A percentile compares a stretch with the other conserved stretches of the same genome.
These are phyloP conservation scores for Neuroterus valhalla DNA, from an alignment of 1,140 invertebrate species.

Conservation along the genomic window DNA sequence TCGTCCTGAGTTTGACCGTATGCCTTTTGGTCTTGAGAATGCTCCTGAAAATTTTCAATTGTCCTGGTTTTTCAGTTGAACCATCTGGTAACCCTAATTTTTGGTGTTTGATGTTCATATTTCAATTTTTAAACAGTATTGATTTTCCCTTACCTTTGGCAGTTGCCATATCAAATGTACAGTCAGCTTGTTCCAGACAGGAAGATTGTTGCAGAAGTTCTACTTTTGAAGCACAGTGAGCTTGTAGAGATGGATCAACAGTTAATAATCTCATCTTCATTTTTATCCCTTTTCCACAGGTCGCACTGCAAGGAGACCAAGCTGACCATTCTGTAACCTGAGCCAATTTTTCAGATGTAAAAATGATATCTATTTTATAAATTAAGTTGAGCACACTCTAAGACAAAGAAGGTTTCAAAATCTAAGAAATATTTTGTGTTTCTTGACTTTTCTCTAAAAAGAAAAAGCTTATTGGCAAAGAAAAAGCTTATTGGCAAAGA, in stretches of 20 bases:
- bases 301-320: conserved; percentile 84
- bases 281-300: conserved; percentile 82
- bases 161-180: conserved; percentile 82
- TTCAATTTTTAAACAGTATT: conserved; percentile 33
- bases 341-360: conserved; percentile 10
- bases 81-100: too few relatives aligned
- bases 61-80: too few relatives aligned
- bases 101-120: too few relatives aligned
- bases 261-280: conserved; percentile 81
- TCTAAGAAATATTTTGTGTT: too few relatives aligned
- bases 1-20: too few relatives aligned
- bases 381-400: conserved; percentile 12
- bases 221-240: conserved; percentile 78
- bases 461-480: too few relatives aligned
- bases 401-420: background rate
- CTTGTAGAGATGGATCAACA: conserved; percentile 77
- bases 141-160: conserved; percentile 78
- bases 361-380: conserved; percentile 8
- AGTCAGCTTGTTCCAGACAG: conserved; percentile 80
- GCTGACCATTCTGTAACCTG: conserved; percentile 82
- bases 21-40: too few relatives aligned
- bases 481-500: too few relatives aligned
- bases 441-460: too few relatives aligned
- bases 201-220: conserved; percentile 80
- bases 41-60: too few relatives aligned